Evolutionary conservation across 1,140 invertebrate genomes (phyloP).

Genomic region (Ceratosolen fusciceps): DNA sequence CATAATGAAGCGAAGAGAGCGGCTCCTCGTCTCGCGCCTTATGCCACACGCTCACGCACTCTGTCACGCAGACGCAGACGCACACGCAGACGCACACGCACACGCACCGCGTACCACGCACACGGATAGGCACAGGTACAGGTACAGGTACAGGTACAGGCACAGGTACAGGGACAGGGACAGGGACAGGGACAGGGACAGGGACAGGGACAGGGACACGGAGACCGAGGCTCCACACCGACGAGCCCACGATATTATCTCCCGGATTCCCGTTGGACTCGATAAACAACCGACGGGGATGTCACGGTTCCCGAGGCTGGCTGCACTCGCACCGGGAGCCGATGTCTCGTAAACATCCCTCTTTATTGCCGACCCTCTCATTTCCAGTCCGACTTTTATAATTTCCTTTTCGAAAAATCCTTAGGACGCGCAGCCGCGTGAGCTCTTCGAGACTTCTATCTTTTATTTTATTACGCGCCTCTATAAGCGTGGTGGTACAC

Average conservation of each 20-base stretch:
- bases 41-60: neutral
- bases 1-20: conserved; percentile 29
- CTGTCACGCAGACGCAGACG: neutral
- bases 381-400: conserved; percentile 65
- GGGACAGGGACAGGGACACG: neutral
- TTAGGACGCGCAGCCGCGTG: conserved; percentile 23
- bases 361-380: conserved; percentile 64
- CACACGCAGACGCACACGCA: neutral
- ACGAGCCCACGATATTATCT: conserved; percentile 61
- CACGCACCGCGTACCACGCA: neutral
- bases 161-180: conserved; percentile 1
- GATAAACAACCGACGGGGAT: conserved; percentile 64
- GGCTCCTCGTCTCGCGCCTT: conserved; percentile 54
- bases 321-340: conserved; percentile 57
- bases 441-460: conserved; percentile 35
- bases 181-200: neutral
- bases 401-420: conserved; percentile 64
- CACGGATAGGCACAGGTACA: no score
- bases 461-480: conserved; percentile 47
- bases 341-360: conserved; percentile 66
- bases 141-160: neutral
- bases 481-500: no score
- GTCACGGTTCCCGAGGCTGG: conserved; percentile 46
- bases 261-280: conserved; percentile 64
- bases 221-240: neutral